These are phyloP conservation scores for Eupithecia pulchellata DNA, from an alignment of 2,888 invertebrate genomes.

Conservation along the genomic window DNA sequence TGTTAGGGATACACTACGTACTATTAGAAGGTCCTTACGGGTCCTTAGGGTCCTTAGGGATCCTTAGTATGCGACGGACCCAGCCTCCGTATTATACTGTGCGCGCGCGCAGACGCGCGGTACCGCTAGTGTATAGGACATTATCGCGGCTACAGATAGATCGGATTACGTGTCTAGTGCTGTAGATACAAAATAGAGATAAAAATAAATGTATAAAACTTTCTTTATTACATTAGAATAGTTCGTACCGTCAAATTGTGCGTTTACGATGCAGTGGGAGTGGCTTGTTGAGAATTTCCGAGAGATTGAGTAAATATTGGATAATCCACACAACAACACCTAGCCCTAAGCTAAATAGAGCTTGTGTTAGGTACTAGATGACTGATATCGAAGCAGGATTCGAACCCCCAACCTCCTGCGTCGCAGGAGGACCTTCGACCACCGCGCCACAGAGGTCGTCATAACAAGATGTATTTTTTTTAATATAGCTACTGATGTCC, in stretches of 20 bases:
- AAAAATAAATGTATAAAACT: neutral
- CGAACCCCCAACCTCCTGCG: too few species aligned
- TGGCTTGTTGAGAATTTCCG: neutral
- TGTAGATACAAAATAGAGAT: neutral
- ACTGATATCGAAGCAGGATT: too few species aligned
- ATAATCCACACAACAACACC: too few species aligned
- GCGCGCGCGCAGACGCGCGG: constrained; percentile 29
- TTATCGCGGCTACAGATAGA: constrained; percentile 35
- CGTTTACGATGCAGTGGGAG: neutral
- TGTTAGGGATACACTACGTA: neutral
- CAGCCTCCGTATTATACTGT: constrained; percentile 27
- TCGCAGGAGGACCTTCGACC: too few species aligned
- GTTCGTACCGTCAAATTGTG: neutral
- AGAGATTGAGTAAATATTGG: too few species aligned
- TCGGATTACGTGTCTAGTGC: constrained; percentile 35
- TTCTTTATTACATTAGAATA: neutral
- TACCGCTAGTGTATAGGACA: constrained; percentile 45
- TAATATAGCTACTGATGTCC: too few species aligned
- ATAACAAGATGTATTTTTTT: too few species aligned
- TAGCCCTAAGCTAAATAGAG: too few species aligned
- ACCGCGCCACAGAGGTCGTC: too few species aligned
- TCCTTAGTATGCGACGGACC: constrained; percentile 27
- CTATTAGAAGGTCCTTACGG: neutral
- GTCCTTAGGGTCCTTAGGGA: neutral
- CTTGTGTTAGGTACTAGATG: too few species aligned